Conservation (phyloP, 2,888 invertebrate genomes). For the Operophtera brumata region DNA sequence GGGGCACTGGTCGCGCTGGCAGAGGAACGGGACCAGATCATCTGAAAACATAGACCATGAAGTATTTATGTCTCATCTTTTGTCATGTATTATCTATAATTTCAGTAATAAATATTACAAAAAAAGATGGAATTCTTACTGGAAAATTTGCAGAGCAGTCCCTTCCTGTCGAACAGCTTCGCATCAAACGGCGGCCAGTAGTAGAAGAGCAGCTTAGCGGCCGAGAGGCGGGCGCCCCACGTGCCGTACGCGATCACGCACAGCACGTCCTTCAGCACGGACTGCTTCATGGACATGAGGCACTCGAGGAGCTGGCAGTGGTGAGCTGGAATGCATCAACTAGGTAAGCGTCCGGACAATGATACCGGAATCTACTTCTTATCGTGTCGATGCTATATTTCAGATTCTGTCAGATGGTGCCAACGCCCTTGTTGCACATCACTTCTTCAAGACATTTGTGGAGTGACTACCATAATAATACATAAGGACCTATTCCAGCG, state of each 20-base stretch:
- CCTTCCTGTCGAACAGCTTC: constrained; percentile 93
- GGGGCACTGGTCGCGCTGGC: constrained; percentile 95
- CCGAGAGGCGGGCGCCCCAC: constrained; percentile 94
- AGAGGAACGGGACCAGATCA: constrained; percentile 89
- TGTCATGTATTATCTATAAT: no score
- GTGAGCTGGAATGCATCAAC: constrained; percentile 83
- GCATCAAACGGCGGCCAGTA: constrained; percentile 99
- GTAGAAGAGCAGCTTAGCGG: constrained; percentile 97
- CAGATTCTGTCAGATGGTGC: no score
- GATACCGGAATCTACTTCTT: no score
- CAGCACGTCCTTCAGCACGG: constrained; percentile 94
- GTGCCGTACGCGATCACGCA: constrained; percentile 99
- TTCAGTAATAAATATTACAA: no score
- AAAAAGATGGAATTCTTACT: constrained; percentile 84
- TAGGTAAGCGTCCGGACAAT: no score
- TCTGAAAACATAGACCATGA: constrained; percentile 74
- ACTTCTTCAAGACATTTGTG: no score
- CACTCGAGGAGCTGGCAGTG: constrained; percentile 98
- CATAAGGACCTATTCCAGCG: no score
- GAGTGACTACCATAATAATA: no score
- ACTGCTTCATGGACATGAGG: constrained; percentile 95
- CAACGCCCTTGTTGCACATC: no score
- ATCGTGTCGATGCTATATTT: no score
- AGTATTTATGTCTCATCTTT: no score
- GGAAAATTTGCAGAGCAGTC: constrained; percentile 92